These are phyloP conservation scores for Agonum fuliginosum DNA, from an alignment of 2,888 invertebrate species.

Conservation along the genomic window DNA sequence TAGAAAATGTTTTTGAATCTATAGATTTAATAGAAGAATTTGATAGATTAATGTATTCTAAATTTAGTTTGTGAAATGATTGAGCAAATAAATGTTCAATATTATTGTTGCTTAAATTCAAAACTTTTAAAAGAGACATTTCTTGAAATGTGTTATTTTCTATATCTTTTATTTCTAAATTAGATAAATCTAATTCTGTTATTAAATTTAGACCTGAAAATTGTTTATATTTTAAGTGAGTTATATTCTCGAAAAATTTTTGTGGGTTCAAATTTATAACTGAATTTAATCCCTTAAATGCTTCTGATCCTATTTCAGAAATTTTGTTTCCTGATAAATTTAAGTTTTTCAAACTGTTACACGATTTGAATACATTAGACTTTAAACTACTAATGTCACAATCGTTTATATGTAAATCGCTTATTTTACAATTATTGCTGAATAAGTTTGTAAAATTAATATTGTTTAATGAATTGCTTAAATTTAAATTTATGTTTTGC, in stretches of 20 bases:
- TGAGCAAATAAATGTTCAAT: conserved; percentile 25
- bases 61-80: conserved; percentile 33
- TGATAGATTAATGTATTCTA: conserved; percentile 38
- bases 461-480: conserved; percentile 35
- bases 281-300: conserved; percentile 25
- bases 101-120: conserved; percentile 32
- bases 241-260: conserved; percentile 26
- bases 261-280: conserved; percentile 27
- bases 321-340: conserved; percentile 36
- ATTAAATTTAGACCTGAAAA: conserved; percentile 34
- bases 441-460: not conserved
- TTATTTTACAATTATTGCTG: conserved; percentile 13
- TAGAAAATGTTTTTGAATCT: conserved; percentile 19
- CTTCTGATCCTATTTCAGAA: not conserved
- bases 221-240: conserved; percentile 12
- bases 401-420: conserved; percentile 3
- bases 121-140: conserved; percentile 16
- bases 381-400: conserved; percentile 31
- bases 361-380: conserved; percentile 1
- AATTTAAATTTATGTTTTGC: not conserved
- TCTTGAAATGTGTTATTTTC: conserved; percentile 35
- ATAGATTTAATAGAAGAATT: conserved; percentile 18
- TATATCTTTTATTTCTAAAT: conserved; percentile 7
- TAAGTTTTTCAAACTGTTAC: conserved; percentile 1
- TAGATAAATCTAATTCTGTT: conserved; percentile 36